Evolutionary conservation across 2,888 invertebrate genomes (phyloP).

Genomic region (Eubasilissa splendida): DNA sequence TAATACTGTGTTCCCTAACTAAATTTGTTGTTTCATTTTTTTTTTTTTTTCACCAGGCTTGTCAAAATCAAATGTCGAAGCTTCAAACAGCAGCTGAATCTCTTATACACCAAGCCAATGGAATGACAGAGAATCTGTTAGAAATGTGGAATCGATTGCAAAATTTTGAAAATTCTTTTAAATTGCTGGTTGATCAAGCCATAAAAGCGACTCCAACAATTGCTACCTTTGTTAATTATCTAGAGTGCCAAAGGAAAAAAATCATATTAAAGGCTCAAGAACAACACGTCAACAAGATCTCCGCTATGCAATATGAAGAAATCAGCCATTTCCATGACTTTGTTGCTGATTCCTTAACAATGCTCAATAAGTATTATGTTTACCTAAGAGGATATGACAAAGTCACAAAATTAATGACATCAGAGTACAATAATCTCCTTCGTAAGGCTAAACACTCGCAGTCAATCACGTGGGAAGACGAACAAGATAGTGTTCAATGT

Average conservation of each 20-base stretch:
- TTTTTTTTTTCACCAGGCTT: conserved; percentile 62
- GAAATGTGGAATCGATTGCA: conserved; percentile 62
- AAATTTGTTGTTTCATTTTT: background rate
- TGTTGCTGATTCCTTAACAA: conserved; percentile 70
- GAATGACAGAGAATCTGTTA: conserved; percentile 65
- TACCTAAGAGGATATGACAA: conserved; percentile 75
- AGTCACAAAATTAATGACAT: conserved; percentile 72
- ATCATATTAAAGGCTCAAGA: conserved; percentile 67
- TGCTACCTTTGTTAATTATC: conserved; percentile 62
- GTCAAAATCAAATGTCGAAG: conserved; percentile 67
- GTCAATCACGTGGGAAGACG: conserved; percentile 76
- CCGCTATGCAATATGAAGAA: conserved; percentile 69
- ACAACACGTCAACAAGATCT: conserved; percentile 64
- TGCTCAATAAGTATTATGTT: conserved; percentile 74
- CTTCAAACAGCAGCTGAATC: conserved; percentile 67
- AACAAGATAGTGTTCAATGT: conserved; percentile 61
- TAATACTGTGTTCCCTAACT: too few relatives aligned
- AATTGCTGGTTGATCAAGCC: conserved; percentile 63
- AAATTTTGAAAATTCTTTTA: conserved; percentile 62
- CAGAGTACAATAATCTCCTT: conserved; percentile 74
- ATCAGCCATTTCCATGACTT: conserved; percentile 71
- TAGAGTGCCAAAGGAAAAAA: conserved; percentile 64
- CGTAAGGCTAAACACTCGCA: conserved; percentile 74
- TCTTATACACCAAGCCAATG: conserved; percentile 65
- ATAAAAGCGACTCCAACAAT: conserved; percentile 63